These are phyloP conservation scores for Cantharis rufa DNA, from an alignment of 2,888 invertebrate species.

Conservation along the genomic window DNA sequence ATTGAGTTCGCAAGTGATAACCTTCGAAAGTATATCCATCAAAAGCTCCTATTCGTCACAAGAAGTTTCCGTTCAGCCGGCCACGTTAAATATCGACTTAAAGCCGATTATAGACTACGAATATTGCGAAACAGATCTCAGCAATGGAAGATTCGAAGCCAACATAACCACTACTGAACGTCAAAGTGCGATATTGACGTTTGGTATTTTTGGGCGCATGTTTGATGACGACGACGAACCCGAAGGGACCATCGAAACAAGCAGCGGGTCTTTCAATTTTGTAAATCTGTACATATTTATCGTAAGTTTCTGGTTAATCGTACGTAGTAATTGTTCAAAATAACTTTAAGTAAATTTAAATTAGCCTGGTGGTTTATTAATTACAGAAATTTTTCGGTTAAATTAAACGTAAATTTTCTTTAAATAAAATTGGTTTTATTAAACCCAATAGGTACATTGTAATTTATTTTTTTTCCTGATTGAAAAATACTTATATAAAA, in stretches of 20 bases:
- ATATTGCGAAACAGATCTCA: slow-evolving; percentile 32
- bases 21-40: slow-evolving; percentile 30
- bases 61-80: slow-evolving; percentile 31
- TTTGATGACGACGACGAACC: slow-evolving; percentile 29
- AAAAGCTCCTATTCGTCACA: slow-evolving; percentile 16
- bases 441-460: neutral
- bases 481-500: too few species aligned
- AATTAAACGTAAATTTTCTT: neutral
- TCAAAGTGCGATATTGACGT: slow-evolving; percentile 31
- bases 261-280: slow-evolving; percentile 4
- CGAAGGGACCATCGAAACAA: neutral
- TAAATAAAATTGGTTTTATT: neutral
- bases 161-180: slow-evolving; percentile 29
- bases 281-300: neutral
- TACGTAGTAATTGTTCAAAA: neutral
- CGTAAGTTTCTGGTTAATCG: neutral
- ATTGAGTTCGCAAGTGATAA: slow-evolving; percentile 5
- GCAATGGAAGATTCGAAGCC: slow-evolving; percentile 19
- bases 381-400: neutral
- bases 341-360: neutral
- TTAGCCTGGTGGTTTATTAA: neutral
- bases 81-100: slow-evolving; percentile 34
- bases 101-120: slow-evolving; percentile 32
- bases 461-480: neutral
- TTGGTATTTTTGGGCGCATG: slow-evolving; percentile 39